These are phyloP conservation scores for Blastobasis adustella DNA, from an alignment of 2,888 invertebrate genomes.

Conservation along the genomic window DNA sequence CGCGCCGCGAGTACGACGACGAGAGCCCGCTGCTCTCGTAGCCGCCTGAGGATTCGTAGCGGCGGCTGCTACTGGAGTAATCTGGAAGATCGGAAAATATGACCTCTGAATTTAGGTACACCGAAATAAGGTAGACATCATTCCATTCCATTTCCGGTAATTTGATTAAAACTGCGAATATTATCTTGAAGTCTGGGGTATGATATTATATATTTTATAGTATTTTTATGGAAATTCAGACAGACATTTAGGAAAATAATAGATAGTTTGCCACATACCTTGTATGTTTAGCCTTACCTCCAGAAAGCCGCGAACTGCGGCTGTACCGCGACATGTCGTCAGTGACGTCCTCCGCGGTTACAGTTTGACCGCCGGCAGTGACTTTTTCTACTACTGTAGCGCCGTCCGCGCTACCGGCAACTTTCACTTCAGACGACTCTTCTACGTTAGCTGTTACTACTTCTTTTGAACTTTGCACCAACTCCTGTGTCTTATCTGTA, in stretches of 20 bases:
- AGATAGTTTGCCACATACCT: too few relatives aligned
- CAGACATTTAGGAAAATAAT: too few relatives aligned
- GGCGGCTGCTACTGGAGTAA: constrained; percentile 60
- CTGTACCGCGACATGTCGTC: constrained; percentile 76
- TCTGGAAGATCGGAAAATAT: constrained; percentile 24
- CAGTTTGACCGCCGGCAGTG: constrained; percentile 50
- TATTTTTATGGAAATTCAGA: too few relatives aligned
- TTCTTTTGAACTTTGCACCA: constrained; percentile 1
- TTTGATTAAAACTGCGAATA: too few relatives aligned
- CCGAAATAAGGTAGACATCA: too few relatives aligned
- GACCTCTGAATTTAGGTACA: too few relatives aligned
- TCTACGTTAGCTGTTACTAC: constrained; percentile 9
- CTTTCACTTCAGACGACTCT: constrained; percentile 1
- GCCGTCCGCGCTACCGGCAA: constrained; percentile 22
- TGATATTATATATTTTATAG: too few relatives aligned
- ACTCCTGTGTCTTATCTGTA: not conserved
- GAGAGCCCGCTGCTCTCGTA: constrained; percentile 43
- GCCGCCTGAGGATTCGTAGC: constrained; percentile 53
- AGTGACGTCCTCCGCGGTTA: constrained; percentile 45
- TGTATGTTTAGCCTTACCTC: constrained; percentile 54
- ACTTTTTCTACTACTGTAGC: constrained; percentile 23
- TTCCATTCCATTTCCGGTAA: too few relatives aligned
- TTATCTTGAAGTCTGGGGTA: too few relatives aligned
- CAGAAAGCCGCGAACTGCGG: constrained; percentile 77
- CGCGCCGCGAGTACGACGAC: constrained; percentile 51